These are phyloP conservation scores for Cyprinodon tularosa DNA, from an alignment of 2,113 vertebrate genomes.

Conservation along the genomic window DNA sequence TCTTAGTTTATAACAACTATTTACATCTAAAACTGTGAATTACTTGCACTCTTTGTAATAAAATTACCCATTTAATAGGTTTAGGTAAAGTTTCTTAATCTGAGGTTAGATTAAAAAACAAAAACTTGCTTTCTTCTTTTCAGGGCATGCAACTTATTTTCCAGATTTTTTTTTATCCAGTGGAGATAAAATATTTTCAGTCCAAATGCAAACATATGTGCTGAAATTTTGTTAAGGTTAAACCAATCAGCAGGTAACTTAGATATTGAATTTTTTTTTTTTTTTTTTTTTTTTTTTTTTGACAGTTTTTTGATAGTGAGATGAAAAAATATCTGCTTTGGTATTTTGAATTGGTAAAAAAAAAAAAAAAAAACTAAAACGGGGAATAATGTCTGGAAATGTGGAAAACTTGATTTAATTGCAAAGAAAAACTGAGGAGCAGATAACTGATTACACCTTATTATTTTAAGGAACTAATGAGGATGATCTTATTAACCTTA, in stretches of 20 bases:
- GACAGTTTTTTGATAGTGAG: not conserved
- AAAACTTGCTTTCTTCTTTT: not conserved
- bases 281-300: too few species aligned
- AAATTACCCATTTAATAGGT: not conserved
- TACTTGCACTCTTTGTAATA: not conserved
- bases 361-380: not conserved
- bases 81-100: not conserved
- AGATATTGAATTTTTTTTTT: too few species aligned
- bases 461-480: not conserved
- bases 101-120: not conserved
- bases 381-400: not conserved
- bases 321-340: not conserved
- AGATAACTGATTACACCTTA: not conserved
- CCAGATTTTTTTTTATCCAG: not conserved
- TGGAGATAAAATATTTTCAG: conserved; percentile 29
- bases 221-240: not conserved
- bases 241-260: not conserved
- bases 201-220: not conserved
- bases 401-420: not conserved
- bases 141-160: not conserved
- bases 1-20: conserved; percentile 9
- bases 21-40: conserved; percentile 5
- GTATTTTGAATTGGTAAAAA: not conserved
- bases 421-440: not conserved
- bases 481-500: not conserved